phyloP scores from a whole-genome alignment of 2,113 vertebrate species.

The Daphoenositta chrysoptera region DNA sequence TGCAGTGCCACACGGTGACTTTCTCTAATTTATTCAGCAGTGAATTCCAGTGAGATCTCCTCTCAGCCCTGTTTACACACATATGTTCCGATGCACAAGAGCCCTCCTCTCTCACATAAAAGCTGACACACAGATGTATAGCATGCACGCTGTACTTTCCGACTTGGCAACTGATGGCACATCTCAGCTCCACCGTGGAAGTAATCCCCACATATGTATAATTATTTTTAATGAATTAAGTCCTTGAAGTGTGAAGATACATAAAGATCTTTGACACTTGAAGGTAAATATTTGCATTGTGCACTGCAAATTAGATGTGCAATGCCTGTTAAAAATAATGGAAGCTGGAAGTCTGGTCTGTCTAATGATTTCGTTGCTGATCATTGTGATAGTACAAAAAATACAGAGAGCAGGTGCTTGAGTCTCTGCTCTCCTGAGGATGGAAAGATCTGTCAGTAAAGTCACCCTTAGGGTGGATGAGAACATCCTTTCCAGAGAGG shows the following conservation, averaged over 20 bases:
- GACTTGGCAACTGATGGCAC: conserved; percentile 20
- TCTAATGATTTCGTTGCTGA: conserved; percentile 50
- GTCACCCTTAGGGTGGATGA: neutral
- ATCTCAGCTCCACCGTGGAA: neutral
- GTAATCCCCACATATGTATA: conserved; percentile 49
- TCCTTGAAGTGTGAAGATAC: conserved; percentile 63
- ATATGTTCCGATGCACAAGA: neutral
- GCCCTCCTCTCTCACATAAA: conserved; percentile 17
- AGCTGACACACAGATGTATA: conserved; percentile 13
- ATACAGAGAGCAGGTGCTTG: conserved; percentile 12
- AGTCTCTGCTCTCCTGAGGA: neutral
- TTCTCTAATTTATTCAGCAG: conserved; percentile 12
- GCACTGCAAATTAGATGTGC: conserved; percentile 56
- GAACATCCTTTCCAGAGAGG: neutral
- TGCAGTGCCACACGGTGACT: neutral
- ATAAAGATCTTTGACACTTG: conserved; percentile 62
- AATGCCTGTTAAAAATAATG: conserved; percentile 54
- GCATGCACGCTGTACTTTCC: neutral
- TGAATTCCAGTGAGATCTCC: neutral
- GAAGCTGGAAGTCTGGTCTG: conserved; percentile 29
- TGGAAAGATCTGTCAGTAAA: neutral
- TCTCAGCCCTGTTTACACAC: conserved; percentile 25
- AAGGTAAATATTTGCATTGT: conserved; percentile 65
- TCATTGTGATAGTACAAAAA: neutral
- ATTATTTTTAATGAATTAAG: conserved; percentile 67